Percentiles rank a stretch among this genome's conserved stretches.
These are phyloP conservation scores for Alexandromys fortis DNA, from an alignment of 2,113 vertebrate species.

Conservation along the genomic window DNA sequence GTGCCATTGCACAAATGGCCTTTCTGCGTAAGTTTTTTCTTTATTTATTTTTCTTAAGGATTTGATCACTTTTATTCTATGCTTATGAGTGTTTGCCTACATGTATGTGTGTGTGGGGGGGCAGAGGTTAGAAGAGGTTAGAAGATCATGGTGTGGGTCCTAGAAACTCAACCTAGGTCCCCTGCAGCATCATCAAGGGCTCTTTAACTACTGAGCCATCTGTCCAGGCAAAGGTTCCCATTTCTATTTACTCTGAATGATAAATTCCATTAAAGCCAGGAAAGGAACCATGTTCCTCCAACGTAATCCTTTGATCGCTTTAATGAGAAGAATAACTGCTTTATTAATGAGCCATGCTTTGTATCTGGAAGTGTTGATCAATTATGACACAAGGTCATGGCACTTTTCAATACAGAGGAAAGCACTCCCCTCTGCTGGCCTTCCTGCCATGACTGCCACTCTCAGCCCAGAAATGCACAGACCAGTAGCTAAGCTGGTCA, in stretches of 20 bases:
- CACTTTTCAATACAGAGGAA: background rate
- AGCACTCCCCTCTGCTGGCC: background rate
- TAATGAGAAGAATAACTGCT: slow-evolving; percentile 36
- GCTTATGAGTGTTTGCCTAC: background rate
- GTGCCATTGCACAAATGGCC: background rate
- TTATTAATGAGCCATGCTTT: slow-evolving; percentile 12
- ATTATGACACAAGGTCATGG: slow-evolving; percentile 40
- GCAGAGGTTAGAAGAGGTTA: background rate
- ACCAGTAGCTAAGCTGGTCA: background rate
- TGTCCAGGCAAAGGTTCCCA: background rate
- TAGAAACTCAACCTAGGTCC: background rate
- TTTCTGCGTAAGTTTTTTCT: background rate
- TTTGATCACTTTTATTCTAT: background rate
- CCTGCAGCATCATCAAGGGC: background rate
- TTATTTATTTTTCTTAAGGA: background rate
- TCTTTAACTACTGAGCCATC: background rate
- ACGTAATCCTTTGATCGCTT: slow-evolving; percentile 16
- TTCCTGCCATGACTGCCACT: slow-evolving; percentile 40
- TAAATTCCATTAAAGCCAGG: background rate
- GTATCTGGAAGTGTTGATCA: slow-evolving; percentile 42
- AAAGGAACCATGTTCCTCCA: background rate
- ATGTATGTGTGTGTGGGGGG: background rate
- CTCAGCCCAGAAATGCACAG: background rate
- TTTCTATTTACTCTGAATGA: slow-evolving; percentile 15
- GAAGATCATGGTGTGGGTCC: too few species aligned